phyloP scores from a whole-genome alignment of 37 sponge, comb jelly and placozoan genomes.

The Corticium candelabrum region DNA sequence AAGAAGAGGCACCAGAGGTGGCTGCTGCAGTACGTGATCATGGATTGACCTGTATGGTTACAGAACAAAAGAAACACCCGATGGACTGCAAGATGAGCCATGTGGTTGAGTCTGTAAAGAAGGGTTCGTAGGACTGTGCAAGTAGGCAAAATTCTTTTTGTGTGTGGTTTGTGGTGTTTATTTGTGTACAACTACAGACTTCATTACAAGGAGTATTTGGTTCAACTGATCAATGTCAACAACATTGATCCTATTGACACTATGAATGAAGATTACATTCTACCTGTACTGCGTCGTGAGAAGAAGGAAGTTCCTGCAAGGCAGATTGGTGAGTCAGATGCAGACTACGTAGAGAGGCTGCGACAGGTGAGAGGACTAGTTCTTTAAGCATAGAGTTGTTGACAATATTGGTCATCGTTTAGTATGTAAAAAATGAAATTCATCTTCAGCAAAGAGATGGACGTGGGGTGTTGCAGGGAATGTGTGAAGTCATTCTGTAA shows the following conservation, averaged over 20 bases:
- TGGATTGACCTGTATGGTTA: slow-evolving; percentile 48
- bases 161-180: background rate
- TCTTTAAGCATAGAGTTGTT: background rate
- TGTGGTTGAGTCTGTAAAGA: slow-evolving; percentile 37
- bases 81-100: slow-evolving; percentile 46
- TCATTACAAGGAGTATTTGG: slow-evolving; percentile 92
- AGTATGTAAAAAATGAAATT: background rate
- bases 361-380: slow-evolving; percentile 14
- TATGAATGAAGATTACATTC: slow-evolving; percentile 23
- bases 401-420: background rate
- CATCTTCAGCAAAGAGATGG: background rate
- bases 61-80: slow-evolving; percentile 56
- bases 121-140: slow-evolving; percentile 80
- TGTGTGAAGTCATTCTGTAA: too few relatives aligned
- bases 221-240: slow-evolving; percentile 53
- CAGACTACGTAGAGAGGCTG: slow-evolving; percentile 25
- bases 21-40: slow-evolving; percentile 8
- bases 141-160: slow-evolving; percentile 18
- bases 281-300: slow-evolving; percentile 45
- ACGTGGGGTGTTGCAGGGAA: too few relatives aligned
- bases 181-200: slow-evolving; percentile 20
- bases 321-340: slow-evolving; percentile 31
- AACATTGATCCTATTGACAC: slow-evolving; percentile 57
- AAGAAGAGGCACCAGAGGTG: background rate
- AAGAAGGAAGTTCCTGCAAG: slow-evolving; percentile 40